phyloP scores from a whole-genome alignment of 2,888 invertebrate genomes.

The Pollenia griseotomentosa region DNA sequence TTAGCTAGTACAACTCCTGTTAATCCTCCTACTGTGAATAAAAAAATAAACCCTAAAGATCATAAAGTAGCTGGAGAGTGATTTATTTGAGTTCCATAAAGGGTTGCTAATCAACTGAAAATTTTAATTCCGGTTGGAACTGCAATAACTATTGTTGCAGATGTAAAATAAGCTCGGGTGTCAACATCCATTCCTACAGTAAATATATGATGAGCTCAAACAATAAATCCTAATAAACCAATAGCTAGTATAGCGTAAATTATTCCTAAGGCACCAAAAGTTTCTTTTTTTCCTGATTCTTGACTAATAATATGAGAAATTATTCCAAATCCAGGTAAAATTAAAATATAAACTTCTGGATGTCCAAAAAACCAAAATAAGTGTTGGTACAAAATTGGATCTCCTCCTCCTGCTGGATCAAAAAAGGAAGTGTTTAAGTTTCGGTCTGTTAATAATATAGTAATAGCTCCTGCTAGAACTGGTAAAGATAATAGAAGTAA shows the following conservation, averaged over 20 bases:
- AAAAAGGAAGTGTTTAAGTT: slow-evolving; percentile 93
- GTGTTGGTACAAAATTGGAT: slow-evolving; percentile 92
- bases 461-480: slow-evolving; percentile 91
- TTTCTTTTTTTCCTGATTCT: slow-evolving; percentile 90
- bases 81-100: slow-evolving; percentile 87
- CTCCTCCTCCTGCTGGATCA: slow-evolving; percentile 91
- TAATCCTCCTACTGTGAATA: slow-evolving; percentile 91
- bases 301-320: slow-evolving; percentile 91
- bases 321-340: slow-evolving; percentile 92
- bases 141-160: slow-evolving; percentile 94
- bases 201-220: slow-evolving; percentile 94
- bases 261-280: slow-evolving; percentile 88
- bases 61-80: slow-evolving; percentile 87
- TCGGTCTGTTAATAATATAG: slow-evolving; percentile 91
- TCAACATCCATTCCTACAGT: slow-evolving; percentile 93
- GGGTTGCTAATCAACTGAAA: slow-evolving; percentile 90
- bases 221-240: slow-evolving; percentile 92
- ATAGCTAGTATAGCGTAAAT: slow-evolving; percentile 93
- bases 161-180: slow-evolving; percentile 93
- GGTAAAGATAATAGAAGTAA: slow-evolving; percentile 89
- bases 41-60: slow-evolving; percentile 90
- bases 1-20: slow-evolving; percentile 88
- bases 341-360: slow-evolving; percentile 94
- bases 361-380: slow-evolving; percentile 95
- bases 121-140: slow-evolving; percentile 94